Conservation (phyloP, 2,113 vertebrate species). For the Macaca fascicularis region T2T-MFA8v1.1 NC_088388.1:59003001-59003500, state of each 20-base stretch:
- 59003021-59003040: conserved; percentile 65
- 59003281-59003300: conserved; percentile 69
- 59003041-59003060: conserved; percentile 68
- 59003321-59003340: conserved; percentile 66
- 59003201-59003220: conserved; percentile 59
- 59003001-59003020: conserved; percentile 34
- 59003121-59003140: conserved; percentile 76
- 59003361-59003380: conserved; percentile 52
- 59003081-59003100: conserved; percentile 58
- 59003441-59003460: conserved; percentile 63
- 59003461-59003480: conserved; percentile 71
- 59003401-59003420: conserved; percentile 59
- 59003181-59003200: conserved; percentile 71
- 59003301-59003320: conserved; percentile 67
- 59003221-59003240: conserved; percentile 70
- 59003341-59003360: conserved; percentile 64
- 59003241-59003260: conserved; percentile 62
- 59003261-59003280: conserved; percentile 68
- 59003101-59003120: conserved; percentile 66
- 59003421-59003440: conserved; percentile 63
- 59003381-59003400: conserved; percentile 55
- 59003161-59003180: conserved; percentile 73
- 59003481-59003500: conserved; percentile 73
- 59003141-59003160: conserved; percentile 70
- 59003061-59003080: conserved; percentile 72